Evolutionary conservation across 2,888 invertebrate genomes (phyloP).

Genomic region (Julus scandinavius): DNA sequence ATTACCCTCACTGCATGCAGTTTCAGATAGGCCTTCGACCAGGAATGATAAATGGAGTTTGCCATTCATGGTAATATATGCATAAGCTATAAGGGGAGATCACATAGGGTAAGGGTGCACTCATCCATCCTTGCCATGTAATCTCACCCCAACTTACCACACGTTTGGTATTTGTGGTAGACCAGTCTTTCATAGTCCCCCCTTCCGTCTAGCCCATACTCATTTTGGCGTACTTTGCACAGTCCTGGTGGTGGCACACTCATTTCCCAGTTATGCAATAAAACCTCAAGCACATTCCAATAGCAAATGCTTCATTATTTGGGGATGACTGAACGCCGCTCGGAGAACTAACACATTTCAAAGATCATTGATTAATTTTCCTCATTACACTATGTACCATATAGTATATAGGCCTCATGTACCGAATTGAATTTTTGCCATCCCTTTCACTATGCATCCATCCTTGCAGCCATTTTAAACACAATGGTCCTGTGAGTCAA

Average conservation of each 20-base stretch:
- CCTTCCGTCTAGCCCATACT: not conserved
- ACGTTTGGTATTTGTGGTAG: slow-evolving; percentile 6
- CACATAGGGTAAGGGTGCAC: not conserved
- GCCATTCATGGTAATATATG: not conserved
- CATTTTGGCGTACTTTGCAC: not conserved
- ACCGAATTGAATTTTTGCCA: not conserved
- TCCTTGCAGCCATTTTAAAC: not conserved
- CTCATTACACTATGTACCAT: not conserved
- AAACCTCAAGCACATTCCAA: slow-evolving; percentile 35
- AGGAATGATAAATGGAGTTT: slow-evolving; percentile 23
- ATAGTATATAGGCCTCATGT: not conserved
- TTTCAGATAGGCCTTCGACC: not conserved
- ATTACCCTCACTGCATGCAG: not conserved
- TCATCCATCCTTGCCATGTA: slow-evolving; percentile 1
- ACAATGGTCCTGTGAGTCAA: slow-evolving; percentile 17
- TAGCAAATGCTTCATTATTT: slow-evolving; percentile 34
- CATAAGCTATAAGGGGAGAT: slow-evolving; percentile 13
- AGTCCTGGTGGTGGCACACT: slow-evolving; percentile 28
- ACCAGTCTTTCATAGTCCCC: not conserved
- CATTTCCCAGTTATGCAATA: slow-evolving; percentile 37
- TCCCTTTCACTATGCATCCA: not conserved
- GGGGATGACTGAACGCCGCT: slow-evolving; percentile 30
- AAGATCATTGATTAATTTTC: slow-evolving; percentile 39
- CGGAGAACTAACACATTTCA: slow-evolving; percentile 6
- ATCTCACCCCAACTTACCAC: slow-evolving; percentile 15